Percentiles rank a stretch among this genome's conserved stretches.
phyloP scores from a whole-genome alignment of 1,140 invertebrate genomes.

The Drosophila hydei region DNA sequence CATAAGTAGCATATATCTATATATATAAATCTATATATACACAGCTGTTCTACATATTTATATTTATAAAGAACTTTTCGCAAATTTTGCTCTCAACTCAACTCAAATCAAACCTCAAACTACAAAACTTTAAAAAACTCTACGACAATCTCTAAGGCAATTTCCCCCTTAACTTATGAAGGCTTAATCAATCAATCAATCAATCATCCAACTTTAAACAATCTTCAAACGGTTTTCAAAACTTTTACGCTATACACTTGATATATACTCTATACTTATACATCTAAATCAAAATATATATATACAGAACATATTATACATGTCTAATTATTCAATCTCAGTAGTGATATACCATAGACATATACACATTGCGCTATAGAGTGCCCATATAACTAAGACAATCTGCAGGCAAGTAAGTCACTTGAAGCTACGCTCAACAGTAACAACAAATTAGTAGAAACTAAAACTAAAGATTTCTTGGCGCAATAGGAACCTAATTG shows the following conservation, averaged over 20 bases:
- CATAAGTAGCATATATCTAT: conserved; percentile 43
- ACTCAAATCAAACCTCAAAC: conserved; percentile 63
- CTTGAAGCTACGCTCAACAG: conserved; percentile 50
- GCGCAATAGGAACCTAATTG: conserved; percentile 13
- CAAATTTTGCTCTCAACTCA: conserved; percentile 65
- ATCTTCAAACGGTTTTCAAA: conserved; percentile 78
- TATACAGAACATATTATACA: conserved; percentile 39
- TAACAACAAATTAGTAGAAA: conserved; percentile 27
- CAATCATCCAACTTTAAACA: conserved; percentile 71
- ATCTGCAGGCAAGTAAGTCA: conserved; percentile 29
- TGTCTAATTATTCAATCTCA: conserved; percentile 52
- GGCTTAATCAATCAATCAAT: conserved; percentile 67
- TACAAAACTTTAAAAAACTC: conserved; percentile 34
- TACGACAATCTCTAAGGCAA: conserved; percentile 75
- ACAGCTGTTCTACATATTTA: conserved; percentile 50
- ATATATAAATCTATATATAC: conserved; percentile 28
- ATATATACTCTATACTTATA: conserved; percentile 38
- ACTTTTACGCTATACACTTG: conserved; percentile 53
- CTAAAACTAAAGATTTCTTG: conserved; percentile 18
- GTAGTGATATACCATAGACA: conserved; percentile 59
- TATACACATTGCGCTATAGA: conserved; percentile 32
- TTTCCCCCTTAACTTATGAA: conserved; percentile 42
- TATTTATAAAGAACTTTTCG: conserved; percentile 72
- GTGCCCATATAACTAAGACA: conserved; percentile 34
- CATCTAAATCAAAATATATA: conserved; percentile 22